Conservation (phyloP, 2,113 vertebrate species). For the Chaenogobius annularis region DNA sequence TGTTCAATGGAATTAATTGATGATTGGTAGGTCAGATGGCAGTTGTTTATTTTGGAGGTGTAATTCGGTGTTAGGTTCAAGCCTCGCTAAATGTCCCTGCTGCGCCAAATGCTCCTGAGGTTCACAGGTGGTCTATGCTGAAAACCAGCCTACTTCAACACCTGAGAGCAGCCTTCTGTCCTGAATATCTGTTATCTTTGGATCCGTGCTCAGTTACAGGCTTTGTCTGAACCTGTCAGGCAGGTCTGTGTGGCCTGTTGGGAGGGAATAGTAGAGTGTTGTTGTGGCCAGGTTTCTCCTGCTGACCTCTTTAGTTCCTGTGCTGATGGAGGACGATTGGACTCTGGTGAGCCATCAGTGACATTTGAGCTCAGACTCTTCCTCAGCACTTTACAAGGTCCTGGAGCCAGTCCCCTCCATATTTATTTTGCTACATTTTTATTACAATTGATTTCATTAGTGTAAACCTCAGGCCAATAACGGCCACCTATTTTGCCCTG, state of each 20-base stretch:
- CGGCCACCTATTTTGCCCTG: too few species aligned
- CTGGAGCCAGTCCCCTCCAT: conserved; percentile 1
- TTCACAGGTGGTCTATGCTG: too few species aligned
- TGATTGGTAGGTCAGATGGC: too few species aligned
- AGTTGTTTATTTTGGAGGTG: too few species aligned
- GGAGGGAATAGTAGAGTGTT: neutral
- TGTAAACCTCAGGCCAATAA: too few species aligned
- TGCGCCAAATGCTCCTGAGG: too few species aligned
- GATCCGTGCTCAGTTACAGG: conserved; percentile 8
- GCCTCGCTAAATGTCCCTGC: too few species aligned
- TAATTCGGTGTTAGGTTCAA: too few species aligned
- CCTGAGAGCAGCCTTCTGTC: neutral
- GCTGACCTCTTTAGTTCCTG: conserved; percentile 23
- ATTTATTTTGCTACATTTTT: too few species aligned
- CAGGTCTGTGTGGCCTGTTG: neutral
- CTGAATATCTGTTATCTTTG: conserved; percentile 2
- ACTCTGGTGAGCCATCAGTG: conserved; percentile 55
- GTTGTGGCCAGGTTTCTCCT: neutral
- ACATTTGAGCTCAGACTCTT: conserved; percentile 49
- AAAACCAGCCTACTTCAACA: too few species aligned
- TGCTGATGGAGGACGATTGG: conserved; percentile 62
- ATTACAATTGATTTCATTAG: too few species aligned
- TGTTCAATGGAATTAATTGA: too few species aligned
- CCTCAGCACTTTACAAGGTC: neutral
- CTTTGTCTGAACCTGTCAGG: conserved; percentile 41